phyloP scores from a whole-genome alignment of 2,113 vertebrate genomes.

The Entosphenus tridentatus region DNA sequence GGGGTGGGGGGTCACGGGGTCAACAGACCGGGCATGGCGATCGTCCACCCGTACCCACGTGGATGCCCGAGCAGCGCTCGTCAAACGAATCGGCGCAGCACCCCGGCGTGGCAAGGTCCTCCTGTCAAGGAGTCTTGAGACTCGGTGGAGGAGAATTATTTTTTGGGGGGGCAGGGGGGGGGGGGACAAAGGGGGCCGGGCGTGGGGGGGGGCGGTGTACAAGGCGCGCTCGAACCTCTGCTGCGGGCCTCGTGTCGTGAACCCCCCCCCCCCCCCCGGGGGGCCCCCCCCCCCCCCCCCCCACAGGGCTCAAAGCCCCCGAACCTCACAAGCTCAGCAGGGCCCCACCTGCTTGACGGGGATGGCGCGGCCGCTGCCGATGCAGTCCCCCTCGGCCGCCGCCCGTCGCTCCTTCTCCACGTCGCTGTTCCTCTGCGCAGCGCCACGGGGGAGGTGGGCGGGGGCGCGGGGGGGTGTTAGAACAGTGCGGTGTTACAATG shows the following conservation, averaged over 20 bases:
- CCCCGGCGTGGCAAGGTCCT: too few species aligned
- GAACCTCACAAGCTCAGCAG: too few species aligned
- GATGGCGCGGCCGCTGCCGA: constrained; percentile 31
- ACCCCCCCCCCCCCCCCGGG: background rate
- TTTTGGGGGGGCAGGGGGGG: background rate
- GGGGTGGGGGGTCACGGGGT: too few species aligned
- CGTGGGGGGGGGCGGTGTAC: background rate
- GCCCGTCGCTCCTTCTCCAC: constrained; percentile 39
- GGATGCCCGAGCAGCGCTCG: too few species aligned
- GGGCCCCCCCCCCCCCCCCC: too few species aligned
- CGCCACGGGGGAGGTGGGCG: background rate
- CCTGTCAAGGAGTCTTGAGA: too few species aligned
- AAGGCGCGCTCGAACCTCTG: background rate
- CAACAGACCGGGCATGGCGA: too few species aligned
- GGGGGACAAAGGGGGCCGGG: background rate
- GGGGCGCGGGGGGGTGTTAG: background rate
- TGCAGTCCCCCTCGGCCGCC: constrained; percentile 41
- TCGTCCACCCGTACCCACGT: too few species aligned
- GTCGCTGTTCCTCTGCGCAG: constrained; percentile 50
- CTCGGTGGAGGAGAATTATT: background rate
- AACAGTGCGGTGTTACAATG: background rate
- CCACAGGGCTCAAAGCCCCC: too few species aligned
- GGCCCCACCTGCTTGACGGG: constrained; percentile 57
- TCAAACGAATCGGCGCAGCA: too few species aligned
- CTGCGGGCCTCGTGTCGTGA: background rate